Evolutionary conservation across 2,113 vertebrate species (phyloP).

Genomic region (Pluvialis apricaria): DNA sequence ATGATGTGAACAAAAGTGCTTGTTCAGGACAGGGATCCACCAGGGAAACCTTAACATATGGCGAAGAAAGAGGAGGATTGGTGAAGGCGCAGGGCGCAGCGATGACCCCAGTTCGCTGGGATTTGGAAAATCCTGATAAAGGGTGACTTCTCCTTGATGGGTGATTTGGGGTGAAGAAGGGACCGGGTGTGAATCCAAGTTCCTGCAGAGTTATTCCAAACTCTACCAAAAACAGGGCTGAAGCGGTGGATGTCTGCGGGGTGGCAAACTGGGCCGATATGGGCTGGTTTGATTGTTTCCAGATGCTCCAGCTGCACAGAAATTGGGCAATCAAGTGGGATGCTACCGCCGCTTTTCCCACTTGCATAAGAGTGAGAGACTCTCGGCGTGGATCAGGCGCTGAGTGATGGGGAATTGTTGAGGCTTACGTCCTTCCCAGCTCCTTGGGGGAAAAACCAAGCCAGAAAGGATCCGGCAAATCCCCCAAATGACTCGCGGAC

Average conservation of each 20-base stretch:
- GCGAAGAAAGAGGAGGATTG: background rate
- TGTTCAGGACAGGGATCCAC: background rate
- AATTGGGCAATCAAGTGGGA: accelerated
- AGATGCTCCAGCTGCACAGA: background rate
- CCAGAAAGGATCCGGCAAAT: background rate
- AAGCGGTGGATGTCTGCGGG: background rate
- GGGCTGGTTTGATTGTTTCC: background rate
- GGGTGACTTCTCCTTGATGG: background rate
- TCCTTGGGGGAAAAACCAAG: background rate
- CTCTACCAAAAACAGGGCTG: accelerated
- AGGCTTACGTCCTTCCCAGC: background rate
- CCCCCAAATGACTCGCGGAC: background rate
- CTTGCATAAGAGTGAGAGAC: accelerated
- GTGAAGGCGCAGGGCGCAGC: accelerated
- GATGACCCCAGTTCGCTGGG: background rate
- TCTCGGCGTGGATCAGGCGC: accelerated
- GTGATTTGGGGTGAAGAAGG: background rate
- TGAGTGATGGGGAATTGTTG: accelerated
- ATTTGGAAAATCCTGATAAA: background rate
- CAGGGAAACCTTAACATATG: background rate
- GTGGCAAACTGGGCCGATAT: accelerated
- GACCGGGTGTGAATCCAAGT: accelerated
- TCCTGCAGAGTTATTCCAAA: background rate
- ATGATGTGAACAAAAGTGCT: background rate
- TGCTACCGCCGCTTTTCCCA: accelerated